A percentile compares a stretch with the other conserved stretches of the same genome.
phyloP scores from a whole-genome alignment of 2,797 vertebrate species.

The Gallinago solitaria region DNA sequence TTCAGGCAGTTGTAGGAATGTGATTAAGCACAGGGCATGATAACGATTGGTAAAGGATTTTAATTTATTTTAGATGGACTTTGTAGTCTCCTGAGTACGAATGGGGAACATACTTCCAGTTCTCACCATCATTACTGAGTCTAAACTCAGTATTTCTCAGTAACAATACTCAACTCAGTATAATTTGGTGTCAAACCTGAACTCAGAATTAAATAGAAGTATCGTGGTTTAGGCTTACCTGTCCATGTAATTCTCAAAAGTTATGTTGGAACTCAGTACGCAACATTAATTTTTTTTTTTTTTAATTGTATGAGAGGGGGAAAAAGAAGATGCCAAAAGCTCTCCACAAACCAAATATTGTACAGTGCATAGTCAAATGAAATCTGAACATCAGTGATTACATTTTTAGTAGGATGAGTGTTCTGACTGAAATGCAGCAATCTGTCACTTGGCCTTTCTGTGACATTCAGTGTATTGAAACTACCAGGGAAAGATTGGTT shows the following conservation, averaged over 20 bases:
- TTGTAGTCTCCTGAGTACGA: not conserved
- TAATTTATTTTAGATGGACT: not conserved
- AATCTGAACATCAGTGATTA: constrained; percentile 63
- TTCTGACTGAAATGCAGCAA: constrained; percentile 79
- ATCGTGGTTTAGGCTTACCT: not conserved
- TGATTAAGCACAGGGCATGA: not conserved
- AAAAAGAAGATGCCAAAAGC: constrained; percentile 3
- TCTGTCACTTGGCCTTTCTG: constrained; percentile 83
- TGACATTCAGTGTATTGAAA: constrained; percentile 82
- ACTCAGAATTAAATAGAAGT: not conserved
- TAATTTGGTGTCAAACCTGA: not conserved
- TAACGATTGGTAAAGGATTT: not conserved
- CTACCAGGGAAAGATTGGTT: constrained; percentile 77
- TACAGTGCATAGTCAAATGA: constrained; percentile 39
- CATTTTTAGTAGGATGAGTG: constrained; percentile 71
- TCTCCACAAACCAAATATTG: constrained; percentile 64
- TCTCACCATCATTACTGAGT: accelerated
- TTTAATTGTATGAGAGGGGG: not conserved
- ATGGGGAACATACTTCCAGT: not conserved
- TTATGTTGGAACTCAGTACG: not conserved
- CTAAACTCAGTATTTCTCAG: not conserved
- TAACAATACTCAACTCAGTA: not conserved
- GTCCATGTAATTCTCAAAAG: not conserved
- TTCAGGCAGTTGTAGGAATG: not conserved
- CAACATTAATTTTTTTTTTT: not conserved